Percentiles rank a stretch among this genome's conserved stretches.
phyloP scores from a whole-genome alignment of 2,888 invertebrate species.

The Lochmaea crataegi region DNA sequence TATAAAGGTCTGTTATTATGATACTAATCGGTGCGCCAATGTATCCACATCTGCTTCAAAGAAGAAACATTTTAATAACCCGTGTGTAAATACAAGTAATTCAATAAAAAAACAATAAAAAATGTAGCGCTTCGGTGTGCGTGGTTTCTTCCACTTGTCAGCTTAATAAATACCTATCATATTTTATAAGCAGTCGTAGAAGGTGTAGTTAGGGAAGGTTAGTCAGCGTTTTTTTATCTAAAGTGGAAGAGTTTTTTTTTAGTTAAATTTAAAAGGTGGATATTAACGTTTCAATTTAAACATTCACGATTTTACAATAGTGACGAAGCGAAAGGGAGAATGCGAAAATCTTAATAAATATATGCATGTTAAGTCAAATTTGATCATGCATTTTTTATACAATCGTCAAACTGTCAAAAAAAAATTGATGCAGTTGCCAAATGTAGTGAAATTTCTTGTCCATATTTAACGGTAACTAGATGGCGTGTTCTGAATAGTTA shows the following conservation, averaged over 20 bases:
- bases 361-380: no score
- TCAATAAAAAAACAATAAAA: slow-evolving; percentile 32
- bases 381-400: no score
- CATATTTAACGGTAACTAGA: no score
- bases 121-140: slow-evolving; percentile 26
- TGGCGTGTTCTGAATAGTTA: no score
- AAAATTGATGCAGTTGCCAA: no score
- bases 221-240: slow-evolving; percentile 37
- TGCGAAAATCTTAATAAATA: not conserved
- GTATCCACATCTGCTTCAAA: slow-evolving; percentile 22
- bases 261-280: slow-evolving; percentile 41
- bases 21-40: slow-evolving; percentile 6
- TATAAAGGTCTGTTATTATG: not conserved
- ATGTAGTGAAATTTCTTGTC: no score
- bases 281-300: slow-evolving; percentile 37
- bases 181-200: slow-evolving; percentile 38
- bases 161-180: slow-evolving; percentile 43
- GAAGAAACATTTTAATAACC: slow-evolving; percentile 32
- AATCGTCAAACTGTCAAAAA: no score
- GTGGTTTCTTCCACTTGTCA: slow-evolving; percentile 37
- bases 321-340: not conserved
- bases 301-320: not conserved
- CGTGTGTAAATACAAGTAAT: slow-evolving; percentile 31
- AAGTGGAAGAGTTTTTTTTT: slow-evolving; percentile 29
- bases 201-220: slow-evolving; percentile 40